These are phyloP conservation scores for Nomada fucata DNA, from an alignment of 2,888 invertebrate species.

Conservation along the genomic window DNA sequence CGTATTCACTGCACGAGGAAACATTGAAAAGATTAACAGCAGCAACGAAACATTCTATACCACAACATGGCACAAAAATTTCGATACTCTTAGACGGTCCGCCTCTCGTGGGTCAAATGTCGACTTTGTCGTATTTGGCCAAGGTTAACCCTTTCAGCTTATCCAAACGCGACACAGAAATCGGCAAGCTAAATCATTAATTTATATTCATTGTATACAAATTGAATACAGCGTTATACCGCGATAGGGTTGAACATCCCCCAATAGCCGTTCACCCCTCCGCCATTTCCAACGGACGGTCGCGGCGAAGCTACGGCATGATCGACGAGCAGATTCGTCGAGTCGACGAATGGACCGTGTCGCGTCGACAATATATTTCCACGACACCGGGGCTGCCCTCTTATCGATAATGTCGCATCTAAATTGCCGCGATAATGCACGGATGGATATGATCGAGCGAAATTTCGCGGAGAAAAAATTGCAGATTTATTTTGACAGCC, in stretches of 20 bases:
- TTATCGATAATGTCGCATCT: constrained; percentile 52
- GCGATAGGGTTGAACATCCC: constrained; percentile 56
- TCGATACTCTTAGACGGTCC: background rate
- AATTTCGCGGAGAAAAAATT: constrained; percentile 17
- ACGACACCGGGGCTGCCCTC: constrained; percentile 7
- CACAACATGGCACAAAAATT: background rate
- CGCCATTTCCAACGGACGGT: constrained; percentile 26
- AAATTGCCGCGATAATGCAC: constrained; percentile 48
- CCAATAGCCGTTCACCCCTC: constrained; percentile 41
- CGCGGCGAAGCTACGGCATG: constrained; percentile 51
- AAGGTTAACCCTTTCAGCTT: constrained; percentile 13
- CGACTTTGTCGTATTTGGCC: background rate
- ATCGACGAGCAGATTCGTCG: constrained; percentile 38
- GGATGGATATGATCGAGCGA: constrained; percentile 3
- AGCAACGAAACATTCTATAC: background rate
- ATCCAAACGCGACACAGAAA: constrained; percentile 34
- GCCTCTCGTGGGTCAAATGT: background rate
- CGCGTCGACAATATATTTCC: constrained; percentile 30
- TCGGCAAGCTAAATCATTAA: constrained; percentile 59
- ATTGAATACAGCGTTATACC: constrained; percentile 69
- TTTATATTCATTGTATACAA: constrained; percentile 71
- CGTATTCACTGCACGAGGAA: too few species aligned
- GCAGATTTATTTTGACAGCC: constrained; percentile 33
- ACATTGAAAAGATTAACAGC: too few species aligned
- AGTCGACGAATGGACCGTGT: constrained; percentile 55